A percentile compares a stretch with the other conserved stretches of the same genome.
These are phyloP conservation scores for Dasypus novemcinctus DNA, from an alignment of 2,113 vertebrate species.

Conservation along the genomic window DNA sequence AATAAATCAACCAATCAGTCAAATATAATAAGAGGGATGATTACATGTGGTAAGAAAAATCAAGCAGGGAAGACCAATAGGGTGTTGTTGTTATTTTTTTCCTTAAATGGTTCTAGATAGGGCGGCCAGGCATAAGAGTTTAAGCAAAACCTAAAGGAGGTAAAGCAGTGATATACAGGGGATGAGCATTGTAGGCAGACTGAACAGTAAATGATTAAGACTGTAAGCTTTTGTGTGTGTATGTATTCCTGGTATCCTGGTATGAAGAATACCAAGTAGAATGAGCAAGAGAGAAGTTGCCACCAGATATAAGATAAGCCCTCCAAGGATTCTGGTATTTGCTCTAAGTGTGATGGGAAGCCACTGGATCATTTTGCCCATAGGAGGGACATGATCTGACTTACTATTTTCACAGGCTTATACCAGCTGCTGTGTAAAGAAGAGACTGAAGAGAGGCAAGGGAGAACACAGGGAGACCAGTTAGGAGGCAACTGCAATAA, in stretches of 20 bases:
- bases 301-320: neutral
- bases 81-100: neutral
- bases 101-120: neutral
- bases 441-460: neutral
- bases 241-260: neutral
- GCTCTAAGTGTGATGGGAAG: neutral
- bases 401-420: neutral
- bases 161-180: neutral
- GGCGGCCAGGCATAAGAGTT: neutral
- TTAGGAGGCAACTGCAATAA: neutral
- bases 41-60: conserved; percentile 2
- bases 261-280: neutral
- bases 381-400: neutral
- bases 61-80: neutral
- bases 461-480: neutral
- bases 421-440: neutral
- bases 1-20: neutral
- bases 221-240: neutral
- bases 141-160: neutral
- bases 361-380: neutral
- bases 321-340: neutral
- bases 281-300: neutral
- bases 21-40: neutral
- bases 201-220: neutral
- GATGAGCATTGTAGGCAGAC: neutral